Evolutionary conservation across 2,888 invertebrate species (phyloP).

Genomic region (Acleris emargana): DNA sequence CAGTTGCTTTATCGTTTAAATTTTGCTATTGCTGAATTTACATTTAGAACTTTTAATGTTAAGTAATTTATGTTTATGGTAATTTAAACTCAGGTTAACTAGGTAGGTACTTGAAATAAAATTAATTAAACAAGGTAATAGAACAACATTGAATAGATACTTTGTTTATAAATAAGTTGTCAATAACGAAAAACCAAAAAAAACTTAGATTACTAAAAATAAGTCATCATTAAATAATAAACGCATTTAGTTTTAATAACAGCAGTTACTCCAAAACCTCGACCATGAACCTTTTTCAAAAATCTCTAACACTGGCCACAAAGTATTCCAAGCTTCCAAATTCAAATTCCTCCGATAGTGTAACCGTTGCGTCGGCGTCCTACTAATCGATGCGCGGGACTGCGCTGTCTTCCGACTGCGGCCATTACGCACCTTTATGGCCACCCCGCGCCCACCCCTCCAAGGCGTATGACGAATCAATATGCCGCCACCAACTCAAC

Average conservation of each 20-base stretch:
- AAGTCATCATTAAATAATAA: no score
- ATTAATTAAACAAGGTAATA: no score
- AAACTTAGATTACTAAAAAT: no score
- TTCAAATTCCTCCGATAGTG: conserved; percentile 42
- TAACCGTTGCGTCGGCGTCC: conserved; percentile 75
- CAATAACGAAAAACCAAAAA: no score
- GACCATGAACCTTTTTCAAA: neutral
- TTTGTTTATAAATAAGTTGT: no score
- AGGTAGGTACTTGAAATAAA: no score
- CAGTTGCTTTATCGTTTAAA: neutral
- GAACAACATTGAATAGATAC: no score
- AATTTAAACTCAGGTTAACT: no score
- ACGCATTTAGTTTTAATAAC: no score
- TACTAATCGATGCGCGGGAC: conserved; percentile 88
- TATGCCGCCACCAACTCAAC: conserved; percentile 84
- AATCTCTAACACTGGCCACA: conserved; percentile 18
- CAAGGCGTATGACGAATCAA: conserved; percentile 84
- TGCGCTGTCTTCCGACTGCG: conserved; percentile 87
- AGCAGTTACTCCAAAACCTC: no score
- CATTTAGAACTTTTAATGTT: no score
- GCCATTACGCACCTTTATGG: conserved; percentile 92
- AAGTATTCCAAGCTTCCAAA: conserved; percentile 21
- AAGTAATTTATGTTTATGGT: no score
- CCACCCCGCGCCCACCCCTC: conserved; percentile 65
- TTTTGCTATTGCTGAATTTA: neutral